These are phyloP conservation scores for Agonopterix heracliana DNA, from an alignment of 2,888 invertebrate species.

Conservation along the genomic window DNA sequence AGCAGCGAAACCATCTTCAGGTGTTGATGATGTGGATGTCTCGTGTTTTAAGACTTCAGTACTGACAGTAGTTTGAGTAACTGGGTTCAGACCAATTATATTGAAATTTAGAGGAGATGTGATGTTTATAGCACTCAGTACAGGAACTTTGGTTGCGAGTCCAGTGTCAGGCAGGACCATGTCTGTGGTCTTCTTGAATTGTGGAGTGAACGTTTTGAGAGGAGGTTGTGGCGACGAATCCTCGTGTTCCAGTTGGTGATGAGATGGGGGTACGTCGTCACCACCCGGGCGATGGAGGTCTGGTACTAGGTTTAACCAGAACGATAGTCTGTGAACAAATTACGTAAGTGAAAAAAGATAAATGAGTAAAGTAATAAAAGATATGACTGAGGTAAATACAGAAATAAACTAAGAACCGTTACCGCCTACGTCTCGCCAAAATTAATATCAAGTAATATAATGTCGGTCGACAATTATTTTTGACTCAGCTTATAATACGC, in stretches of 20 bases:
- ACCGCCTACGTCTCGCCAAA: too few relatives aligned
- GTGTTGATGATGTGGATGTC: constrained; percentile 72
- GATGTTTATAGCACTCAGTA: constrained; percentile 55
- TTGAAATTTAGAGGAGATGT: constrained; percentile 63
- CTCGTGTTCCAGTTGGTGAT: constrained; percentile 89
- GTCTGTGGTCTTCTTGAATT: constrained; percentile 75
- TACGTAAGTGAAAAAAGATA: neutral
- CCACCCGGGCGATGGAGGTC: constrained; percentile 92
- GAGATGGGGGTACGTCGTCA: constrained; percentile 88
- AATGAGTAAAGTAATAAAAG: neutral
- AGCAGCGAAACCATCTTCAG: constrained; percentile 92
- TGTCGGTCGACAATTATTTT: too few relatives aligned
- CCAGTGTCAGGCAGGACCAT: constrained; percentile 58
- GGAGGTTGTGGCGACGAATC: constrained; percentile 76
- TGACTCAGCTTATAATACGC: too few relatives aligned
- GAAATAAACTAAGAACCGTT: too few relatives aligned
- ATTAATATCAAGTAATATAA: too few relatives aligned
- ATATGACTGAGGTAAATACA: neutral
- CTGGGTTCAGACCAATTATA: constrained; percentile 52
- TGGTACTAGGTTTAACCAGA: constrained; percentile 96
- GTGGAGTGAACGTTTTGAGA: constrained; percentile 73
- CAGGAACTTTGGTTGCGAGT: constrained; percentile 55
- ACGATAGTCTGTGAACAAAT: constrained; percentile 81
- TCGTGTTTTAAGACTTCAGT: constrained; percentile 57
- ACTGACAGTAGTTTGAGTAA: constrained; percentile 46